Base-by-base conservation (phyloP, 2,797 vertebrate species). In the Buceros bicornis region DNA sequence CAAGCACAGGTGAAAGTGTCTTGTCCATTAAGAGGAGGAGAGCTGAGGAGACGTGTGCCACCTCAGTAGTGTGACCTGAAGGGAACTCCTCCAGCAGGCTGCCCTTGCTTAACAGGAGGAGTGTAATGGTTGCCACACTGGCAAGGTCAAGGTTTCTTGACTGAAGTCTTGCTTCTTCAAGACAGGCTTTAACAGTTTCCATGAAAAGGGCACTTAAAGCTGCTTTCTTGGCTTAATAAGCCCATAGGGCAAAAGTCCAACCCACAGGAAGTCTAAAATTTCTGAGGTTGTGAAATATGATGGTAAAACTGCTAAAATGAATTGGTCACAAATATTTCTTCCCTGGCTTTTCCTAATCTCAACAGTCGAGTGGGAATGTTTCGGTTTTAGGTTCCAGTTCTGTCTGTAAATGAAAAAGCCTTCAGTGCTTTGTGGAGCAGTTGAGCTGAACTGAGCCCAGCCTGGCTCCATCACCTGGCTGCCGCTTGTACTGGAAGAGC, bases 201-300 rank as follows among this genome's bases (percentile, higher is more conserved):
- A 48, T 84, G 90, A 71, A 87, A 93, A 96, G 93, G 67, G 72
- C 81, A 51, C 86, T 95, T 95, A 78, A 82, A 90, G 57, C 71
- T 94, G 92, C 82, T 81, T 92, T 69, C 83, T 95, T 92, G 88
- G 95, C 86, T 95, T 93, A 93, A 82, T 94, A 95, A 97, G 83
- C 71, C 88, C 4, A 3, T 53, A 78, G 83, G 94, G 96, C 96
- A 93, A 42, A 87, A 73, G 86, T 95, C 93, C 96, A 96, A 94
- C 88, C 94, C 94, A 95, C 94, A 95, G 95, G 94, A 97, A 97
- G 81, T 97, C 95, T 96, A 87, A 89, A 74, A 91, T 97, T 96
- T 97, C 95, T 89, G 93, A 95, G 92, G 83, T 95, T 95, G 93
- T 95, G 95, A 97, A 92, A 93, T 92, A 88, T 54, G 84, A 78